A percentile compares a stretch with the other conserved stretches of the same genome.
Evolutionary conservation across 53 echinoderm and acorn worm species (phyloP).

Genomic region (Crossaster papposus): DNA sequence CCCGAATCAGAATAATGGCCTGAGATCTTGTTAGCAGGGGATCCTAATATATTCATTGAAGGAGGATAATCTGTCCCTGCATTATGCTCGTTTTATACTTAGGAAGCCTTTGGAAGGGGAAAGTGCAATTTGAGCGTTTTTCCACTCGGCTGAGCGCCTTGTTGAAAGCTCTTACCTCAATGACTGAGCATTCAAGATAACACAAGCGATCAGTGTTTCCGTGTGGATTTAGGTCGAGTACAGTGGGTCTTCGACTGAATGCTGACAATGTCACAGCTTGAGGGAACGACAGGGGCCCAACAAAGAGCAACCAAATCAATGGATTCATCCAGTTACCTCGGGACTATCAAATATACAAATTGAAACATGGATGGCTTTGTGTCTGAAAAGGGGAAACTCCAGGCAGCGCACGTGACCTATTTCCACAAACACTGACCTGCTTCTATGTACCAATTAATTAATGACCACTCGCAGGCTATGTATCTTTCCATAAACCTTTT

Average conservation of each 20-base stretch:
- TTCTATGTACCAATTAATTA: too few relatives aligned
- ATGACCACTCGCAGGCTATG: too few relatives aligned
- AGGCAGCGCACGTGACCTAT: too few relatives aligned
- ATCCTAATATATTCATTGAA: conserved; percentile 55
- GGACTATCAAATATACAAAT: neutral
- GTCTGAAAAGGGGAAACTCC: neutral
- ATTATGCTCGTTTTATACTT: conserved; percentile 31
- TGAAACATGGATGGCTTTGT: neutral
- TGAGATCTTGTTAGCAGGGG: conserved; percentile 45
- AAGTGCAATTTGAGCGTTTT: conserved; percentile 61
- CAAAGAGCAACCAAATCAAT: neutral
- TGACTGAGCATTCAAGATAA: conserved; percentile 23
- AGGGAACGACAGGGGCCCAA: neutral
- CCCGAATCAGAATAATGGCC: conserved; percentile 40
- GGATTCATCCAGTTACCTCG: neutral
- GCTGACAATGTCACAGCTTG: conserved; percentile 26
- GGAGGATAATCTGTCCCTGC: conserved; percentile 22
- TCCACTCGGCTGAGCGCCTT: conserved; percentile 28
- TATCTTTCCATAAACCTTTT: too few relatives aligned
- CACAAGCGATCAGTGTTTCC: conserved; percentile 27
- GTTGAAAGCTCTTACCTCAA: conserved; percentile 18
- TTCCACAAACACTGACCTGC: too few relatives aligned
- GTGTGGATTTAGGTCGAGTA: neutral
- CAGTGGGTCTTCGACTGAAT: neutral
- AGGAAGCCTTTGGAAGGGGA: neutral